These are phyloP conservation scores for Neocrepidodera transversa DNA, from an alignment of 2,888 invertebrate species.

Conservation along the genomic window DNA sequence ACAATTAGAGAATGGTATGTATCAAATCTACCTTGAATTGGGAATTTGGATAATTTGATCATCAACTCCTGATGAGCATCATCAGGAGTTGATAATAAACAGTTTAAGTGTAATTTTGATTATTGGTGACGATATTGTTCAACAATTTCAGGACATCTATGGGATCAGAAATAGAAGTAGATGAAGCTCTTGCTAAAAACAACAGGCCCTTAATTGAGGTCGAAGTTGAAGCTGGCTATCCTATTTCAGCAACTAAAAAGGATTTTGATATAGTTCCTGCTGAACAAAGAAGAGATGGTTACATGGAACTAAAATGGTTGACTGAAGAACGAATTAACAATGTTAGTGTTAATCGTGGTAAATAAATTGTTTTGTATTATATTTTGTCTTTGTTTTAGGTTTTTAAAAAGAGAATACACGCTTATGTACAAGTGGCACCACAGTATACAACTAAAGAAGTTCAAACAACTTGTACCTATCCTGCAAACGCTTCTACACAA, in stretches of 20 bases:
- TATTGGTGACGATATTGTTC: no score
- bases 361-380: no score
- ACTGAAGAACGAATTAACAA: conserved; percentile 61
- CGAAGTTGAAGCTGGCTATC: conserved; percentile 72
- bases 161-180: conserved; percentile 73
- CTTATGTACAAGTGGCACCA: conserved; percentile 67
- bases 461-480: conserved; percentile 74
- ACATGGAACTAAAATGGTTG: conserved; percentile 67
- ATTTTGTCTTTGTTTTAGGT: conserved; percentile 22
- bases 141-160: conserved; percentile 54
- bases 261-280: conserved; percentile 65
- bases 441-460: conserved; percentile 59
- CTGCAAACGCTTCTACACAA: conserved; percentile 74
- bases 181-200: conserved; percentile 61
- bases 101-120: no score
- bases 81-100: no score
- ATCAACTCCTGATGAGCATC: no score
- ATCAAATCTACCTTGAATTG: no score
- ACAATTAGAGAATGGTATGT: conserved; percentile 41
- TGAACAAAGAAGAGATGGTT: conserved; percentile 71
- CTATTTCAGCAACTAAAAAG: conserved; percentile 57
- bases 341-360: background rate
- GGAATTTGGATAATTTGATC: no score
- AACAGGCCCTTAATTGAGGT: conserved; percentile 69
- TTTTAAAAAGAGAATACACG: conserved; percentile 65